Evolutionary conservation across 1,140 invertebrate species (phyloP).

Genomic region (Bombus cullumanus): DNA sequence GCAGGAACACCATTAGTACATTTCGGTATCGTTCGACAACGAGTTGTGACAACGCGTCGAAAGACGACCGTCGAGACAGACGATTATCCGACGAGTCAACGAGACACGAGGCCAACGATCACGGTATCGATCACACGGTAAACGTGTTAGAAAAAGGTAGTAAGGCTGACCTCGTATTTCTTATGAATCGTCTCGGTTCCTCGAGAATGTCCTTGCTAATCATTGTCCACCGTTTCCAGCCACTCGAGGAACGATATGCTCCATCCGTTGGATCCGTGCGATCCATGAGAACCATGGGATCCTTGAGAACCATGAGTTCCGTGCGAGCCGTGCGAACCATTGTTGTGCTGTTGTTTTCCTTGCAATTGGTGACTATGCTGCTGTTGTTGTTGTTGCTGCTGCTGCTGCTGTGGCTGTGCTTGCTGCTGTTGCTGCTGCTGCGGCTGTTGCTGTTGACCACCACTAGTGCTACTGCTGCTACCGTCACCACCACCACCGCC

Average conservation of each 20-base stretch:
- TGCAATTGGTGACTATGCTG: conserved; percentile 60
- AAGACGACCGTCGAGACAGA: neutral
- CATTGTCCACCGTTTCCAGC: conserved; percentile 66
- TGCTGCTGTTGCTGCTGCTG: neutral
- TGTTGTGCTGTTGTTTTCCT: conserved; percentile 61
- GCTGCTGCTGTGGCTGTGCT: neutral
- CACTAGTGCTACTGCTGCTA: conserved; percentile 36
- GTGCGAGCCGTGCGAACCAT: conserved; percentile 38
- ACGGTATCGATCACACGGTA: neutral
- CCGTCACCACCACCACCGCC: conserved; percentile 50
- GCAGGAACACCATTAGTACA: neutral
- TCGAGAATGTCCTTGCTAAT: conserved; percentile 51
- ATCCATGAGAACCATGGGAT: conserved; percentile 69
- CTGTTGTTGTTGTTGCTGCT: neutral
- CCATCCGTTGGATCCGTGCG: conserved; percentile 21
- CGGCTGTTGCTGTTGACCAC: conserved; percentile 16
- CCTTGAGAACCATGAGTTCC: conserved; percentile 70
- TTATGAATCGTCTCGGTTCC: conserved; percentile 61
- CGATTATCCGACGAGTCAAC: neutral
- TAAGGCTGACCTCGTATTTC: conserved; percentile 60
- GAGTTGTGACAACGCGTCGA: neutral
- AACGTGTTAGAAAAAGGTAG: conserved; percentile 27
- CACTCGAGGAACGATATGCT: conserved; percentile 64
- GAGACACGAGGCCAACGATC: neutral
- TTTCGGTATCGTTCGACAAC: neutral